A percentile compares a stretch with the other conserved stretches of the same genome.
phyloP scores from a whole-genome alignment of 2,797 vertebrate species.

The Paedocypris micromegethes region DNA sequence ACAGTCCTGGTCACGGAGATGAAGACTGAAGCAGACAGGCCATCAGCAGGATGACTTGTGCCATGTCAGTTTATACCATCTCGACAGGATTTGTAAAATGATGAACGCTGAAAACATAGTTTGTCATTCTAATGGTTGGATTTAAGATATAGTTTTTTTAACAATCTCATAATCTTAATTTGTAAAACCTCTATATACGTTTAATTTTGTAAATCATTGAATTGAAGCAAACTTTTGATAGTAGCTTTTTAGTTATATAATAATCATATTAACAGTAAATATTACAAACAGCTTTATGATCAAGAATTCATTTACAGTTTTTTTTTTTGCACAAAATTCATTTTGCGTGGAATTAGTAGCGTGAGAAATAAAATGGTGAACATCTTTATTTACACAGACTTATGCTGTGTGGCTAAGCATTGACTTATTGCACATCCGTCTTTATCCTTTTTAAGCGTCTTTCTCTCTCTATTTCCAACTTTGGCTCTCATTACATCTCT shows the following conservation, averaged over 20 bases:
- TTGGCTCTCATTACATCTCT: too few relatives aligned
- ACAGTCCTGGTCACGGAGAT: constrained; percentile 19
- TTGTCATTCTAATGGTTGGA: neutral
- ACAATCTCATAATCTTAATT: too few relatives aligned
- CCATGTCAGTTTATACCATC: constrained; percentile 5
- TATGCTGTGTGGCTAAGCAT: constrained; percentile 12
- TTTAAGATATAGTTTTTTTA: too few relatives aligned
- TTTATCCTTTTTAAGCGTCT: constrained; percentile 28
- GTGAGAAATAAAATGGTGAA: constrained; percentile 7
- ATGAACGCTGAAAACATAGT: neutral
- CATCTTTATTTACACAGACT: constrained; percentile 16
- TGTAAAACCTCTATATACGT: too few relatives aligned
- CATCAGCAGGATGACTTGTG: constrained; percentile 19
- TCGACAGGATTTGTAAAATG: neutral
- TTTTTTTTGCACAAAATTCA: neutral
- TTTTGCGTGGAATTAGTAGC: constrained; percentile 1
- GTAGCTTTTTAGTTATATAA: too few relatives aligned
- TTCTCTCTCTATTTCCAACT: constrained; percentile 5
- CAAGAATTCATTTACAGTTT: too few relatives aligned
- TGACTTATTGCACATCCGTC: constrained; percentile 3
- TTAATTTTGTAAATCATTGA: too few relatives aligned
- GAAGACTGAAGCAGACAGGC: constrained; percentile 20
- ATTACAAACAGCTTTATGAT: too few relatives aligned
- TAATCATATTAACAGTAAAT: too few relatives aligned
- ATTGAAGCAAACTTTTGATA: too few relatives aligned